A percentile compares a stretch with the other conserved stretches of the same genome.
Conservation (phyloP, 2,797 vertebrate genomes). For the Phrynocephalus vlangalii region DNA sequence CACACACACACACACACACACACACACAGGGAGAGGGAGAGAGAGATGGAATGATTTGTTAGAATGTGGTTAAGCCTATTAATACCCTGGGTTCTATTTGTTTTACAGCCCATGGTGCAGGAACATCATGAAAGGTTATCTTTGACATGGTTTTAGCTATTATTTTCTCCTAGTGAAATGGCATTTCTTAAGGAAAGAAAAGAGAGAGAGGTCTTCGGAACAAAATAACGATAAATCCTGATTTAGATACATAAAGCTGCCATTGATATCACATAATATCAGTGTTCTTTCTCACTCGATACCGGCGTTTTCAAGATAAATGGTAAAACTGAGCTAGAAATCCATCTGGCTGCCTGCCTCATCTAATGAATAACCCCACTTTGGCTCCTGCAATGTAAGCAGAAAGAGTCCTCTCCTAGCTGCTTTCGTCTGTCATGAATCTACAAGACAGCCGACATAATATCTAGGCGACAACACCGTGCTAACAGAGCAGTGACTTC, state of each 20-base stretch:
- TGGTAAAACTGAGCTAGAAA: constrained; percentile 99
- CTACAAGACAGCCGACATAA: constrained; percentile 99
- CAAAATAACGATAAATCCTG: constrained; percentile 99
- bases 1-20: not conserved
- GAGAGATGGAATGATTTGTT: constrained; percentile 78
- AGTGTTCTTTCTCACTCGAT: constrained; percentile 97
- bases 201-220: constrained; percentile 91
- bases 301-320: constrained; percentile 98
- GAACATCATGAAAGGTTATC: constrained; percentile 86
- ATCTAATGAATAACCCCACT: constrained; percentile 99
- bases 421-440: constrained; percentile 96
- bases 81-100: constrained; percentile 82
- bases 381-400: constrained; percentile 99
- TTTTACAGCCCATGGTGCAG: constrained; percentile 80
- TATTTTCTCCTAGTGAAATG: constrained; percentile 94
- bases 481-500: constrained; percentile 95
- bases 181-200: constrained; percentile 86
- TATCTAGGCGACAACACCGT: constrained; percentile 99
- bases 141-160: constrained; percentile 88
- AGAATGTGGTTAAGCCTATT: constrained; percentile 82
- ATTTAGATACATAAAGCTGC: constrained; percentile 97
- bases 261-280: constrained; percentile 99
- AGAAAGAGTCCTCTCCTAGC: constrained; percentile 96
- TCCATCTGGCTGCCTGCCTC: constrained; percentile 99
- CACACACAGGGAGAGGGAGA: constrained; percentile 22